These are phyloP conservation scores for Cololabis saira DNA, from an alignment of 2,113 vertebrate genomes.

Conservation along the genomic window DNA sequence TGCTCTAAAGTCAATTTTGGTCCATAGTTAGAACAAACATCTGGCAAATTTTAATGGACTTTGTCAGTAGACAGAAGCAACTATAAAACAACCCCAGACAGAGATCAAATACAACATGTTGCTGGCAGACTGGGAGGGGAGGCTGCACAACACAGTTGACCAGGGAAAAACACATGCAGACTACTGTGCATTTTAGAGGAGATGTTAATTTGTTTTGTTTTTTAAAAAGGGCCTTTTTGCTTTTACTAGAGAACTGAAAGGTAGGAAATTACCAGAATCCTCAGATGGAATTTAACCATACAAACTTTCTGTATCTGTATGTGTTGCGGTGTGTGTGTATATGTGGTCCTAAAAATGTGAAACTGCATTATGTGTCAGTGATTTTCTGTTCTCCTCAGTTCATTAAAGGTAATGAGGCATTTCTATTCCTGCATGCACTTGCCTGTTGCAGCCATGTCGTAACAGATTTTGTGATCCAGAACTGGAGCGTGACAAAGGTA, in stretches of 20 bases:
- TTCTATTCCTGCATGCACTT: conserved; percentile 27
- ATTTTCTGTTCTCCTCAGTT: conserved; percentile 1
- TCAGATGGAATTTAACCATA: background rate
- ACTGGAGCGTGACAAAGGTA: conserved; percentile 24
- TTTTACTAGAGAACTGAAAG: no score
- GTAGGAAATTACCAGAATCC: background rate
- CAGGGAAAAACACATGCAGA: conserved; percentile 18
- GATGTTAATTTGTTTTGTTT: background rate
- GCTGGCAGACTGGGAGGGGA: conserved; percentile 77
- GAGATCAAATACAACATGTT: conserved; percentile 82
- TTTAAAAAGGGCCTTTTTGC: background rate
- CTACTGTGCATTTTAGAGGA: conserved; percentile 19
- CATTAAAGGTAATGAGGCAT: conserved; percentile 24
- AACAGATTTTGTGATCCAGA: conserved; percentile 3
- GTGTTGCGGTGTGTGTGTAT: background rate
- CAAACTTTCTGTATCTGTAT: background rate
- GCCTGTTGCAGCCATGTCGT: conserved; percentile 19
- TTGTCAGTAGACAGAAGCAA: conserved; percentile 72
- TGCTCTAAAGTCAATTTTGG: conserved; percentile 55
- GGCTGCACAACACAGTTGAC: conserved; percentile 58
- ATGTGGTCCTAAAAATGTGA: no score
- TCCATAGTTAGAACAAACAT: conserved; percentile 76
- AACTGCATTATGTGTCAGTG: background rate
- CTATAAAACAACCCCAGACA: conserved; percentile 80
- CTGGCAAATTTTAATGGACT: conserved; percentile 79